Percentiles rank a stretch among this genome's conserved stretches.
phyloP scores from a whole-genome alignment of 2,113 vertebrate species.

The Pachycephala philippinensis region DNA sequence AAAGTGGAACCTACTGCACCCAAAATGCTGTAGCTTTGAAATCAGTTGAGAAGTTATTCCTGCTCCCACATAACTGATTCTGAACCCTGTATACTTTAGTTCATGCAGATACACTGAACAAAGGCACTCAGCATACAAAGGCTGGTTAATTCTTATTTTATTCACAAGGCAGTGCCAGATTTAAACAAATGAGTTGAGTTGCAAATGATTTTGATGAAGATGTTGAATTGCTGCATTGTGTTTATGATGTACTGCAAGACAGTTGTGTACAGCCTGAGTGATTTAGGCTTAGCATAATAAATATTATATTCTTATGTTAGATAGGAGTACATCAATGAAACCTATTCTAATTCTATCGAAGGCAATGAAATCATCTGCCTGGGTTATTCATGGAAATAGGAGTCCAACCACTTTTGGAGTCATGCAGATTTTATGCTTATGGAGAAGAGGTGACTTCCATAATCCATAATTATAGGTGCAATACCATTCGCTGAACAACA shows the following conservation, averaged over 20 bases:
- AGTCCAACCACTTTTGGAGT: not conserved
- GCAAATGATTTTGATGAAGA: not conserved
- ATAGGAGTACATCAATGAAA: not conserved
- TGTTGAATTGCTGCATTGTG: not conserved
- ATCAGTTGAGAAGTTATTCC: not conserved
- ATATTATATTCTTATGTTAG: not conserved
- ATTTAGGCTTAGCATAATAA: not conserved
- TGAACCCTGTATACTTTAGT: not conserved
- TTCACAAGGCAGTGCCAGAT: not conserved
- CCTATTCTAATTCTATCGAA: not conserved
- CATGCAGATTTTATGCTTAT: not conserved
- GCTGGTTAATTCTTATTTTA: not conserved
- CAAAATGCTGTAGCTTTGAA: not conserved
- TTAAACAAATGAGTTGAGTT: not conserved
- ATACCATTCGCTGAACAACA: not conserved
- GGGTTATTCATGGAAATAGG: not conserved
- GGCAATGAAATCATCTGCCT: not conserved
- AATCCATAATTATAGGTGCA: constrained; percentile 16
- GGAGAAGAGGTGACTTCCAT: not conserved
- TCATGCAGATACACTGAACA: not conserved
- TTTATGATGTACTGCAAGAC: not conserved
- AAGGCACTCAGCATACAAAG: not conserved
- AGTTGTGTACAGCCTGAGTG: not conserved
- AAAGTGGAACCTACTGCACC: not conserved
- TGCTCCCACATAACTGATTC: not conserved